Evolutionary conservation across 2,113 vertebrate genomes (phyloP).

Genomic region (Progne subis): DNA sequence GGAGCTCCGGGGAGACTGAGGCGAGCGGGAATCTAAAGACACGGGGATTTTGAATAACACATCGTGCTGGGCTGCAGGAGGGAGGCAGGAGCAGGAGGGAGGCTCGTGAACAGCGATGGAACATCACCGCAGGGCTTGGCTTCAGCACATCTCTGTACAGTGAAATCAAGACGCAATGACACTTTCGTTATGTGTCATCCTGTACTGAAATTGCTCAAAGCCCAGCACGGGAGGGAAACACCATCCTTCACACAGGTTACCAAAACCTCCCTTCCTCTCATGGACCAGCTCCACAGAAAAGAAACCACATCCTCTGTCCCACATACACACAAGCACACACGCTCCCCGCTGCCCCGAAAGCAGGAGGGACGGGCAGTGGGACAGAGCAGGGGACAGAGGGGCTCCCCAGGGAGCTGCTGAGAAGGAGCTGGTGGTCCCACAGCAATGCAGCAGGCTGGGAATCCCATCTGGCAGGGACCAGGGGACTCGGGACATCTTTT

Average conservation of each 20-base stretch:
- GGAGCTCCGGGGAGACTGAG: neutral
- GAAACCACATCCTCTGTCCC: slow-evolving; percentile 21
- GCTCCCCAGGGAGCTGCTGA: neutral
- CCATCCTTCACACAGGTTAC: neutral
- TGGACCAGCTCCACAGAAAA: neutral
- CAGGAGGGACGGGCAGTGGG: neutral
- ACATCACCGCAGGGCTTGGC: accelerated
- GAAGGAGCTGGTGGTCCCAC: neutral
- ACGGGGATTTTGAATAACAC: neutral
- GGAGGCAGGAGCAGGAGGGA: neutral
- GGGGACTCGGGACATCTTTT: accelerated
- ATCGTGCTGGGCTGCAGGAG: neutral
- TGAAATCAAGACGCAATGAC: neutral
- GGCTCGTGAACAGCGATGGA: neutral
- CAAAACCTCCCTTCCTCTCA: neutral
- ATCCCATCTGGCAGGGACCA: neutral
- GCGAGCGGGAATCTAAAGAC: neutral
- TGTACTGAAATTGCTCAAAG: neutral
- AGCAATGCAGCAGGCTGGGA: neutral
- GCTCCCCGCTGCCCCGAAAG: neutral
- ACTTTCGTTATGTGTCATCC: neutral
- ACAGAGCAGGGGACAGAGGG: too few relatives aligned
- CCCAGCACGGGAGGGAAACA: neutral
- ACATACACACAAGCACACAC: accelerated
- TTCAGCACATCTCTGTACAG: neutral